Evolutionary conservation across 2,888 invertebrate genomes (phyloP).

Genomic region (Drosophila multiciliata): DNA sequence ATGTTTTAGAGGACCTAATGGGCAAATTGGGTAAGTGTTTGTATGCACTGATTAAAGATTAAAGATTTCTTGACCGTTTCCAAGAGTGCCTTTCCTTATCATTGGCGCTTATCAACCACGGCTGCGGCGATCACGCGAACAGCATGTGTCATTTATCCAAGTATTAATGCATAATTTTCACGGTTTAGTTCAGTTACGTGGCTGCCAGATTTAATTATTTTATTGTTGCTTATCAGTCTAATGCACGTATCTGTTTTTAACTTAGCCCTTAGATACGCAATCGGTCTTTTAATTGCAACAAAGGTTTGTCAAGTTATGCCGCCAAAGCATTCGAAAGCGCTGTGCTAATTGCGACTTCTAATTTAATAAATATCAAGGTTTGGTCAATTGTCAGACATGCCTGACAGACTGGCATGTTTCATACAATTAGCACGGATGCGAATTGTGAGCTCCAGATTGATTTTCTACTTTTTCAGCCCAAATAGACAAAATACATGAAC

Average conservation of each 20-base stretch:
- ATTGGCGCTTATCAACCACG: conserved; percentile 47
- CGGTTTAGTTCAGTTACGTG: conserved; percentile 26
- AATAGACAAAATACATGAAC: conserved; percentile 2
- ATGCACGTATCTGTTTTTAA: conserved; percentile 8
- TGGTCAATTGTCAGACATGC: conserved; percentile 30
- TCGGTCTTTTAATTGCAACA: conserved; percentile 2
- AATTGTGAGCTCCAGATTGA: conserved; percentile 8
- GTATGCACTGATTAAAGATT: conserved; percentile 25
- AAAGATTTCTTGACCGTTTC: conserved; percentile 14
- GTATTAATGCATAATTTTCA: conserved; percentile 13
- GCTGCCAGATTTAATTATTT: conserved; percentile 20
- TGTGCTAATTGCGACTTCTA: conserved; percentile 52
- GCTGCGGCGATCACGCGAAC: conserved; percentile 38
- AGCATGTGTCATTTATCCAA: conserved; percentile 36
- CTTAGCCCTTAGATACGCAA: not conserved
- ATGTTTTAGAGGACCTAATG: conserved; percentile 88
- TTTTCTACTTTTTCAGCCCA: conserved; percentile 28
- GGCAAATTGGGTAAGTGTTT: conserved; percentile 87
- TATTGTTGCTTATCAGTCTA: not conserved
- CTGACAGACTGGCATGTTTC: conserved; percentile 20
- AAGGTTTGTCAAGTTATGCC: conserved; percentile 37
- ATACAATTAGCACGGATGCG: conserved; percentile 7
- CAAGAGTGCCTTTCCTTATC: conserved; percentile 47
- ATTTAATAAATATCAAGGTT: conserved; percentile 68
- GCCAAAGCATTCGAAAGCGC: conserved; percentile 43